These are phyloP conservation scores for Eupeodes latifasciatus DNA, from an alignment of 2,888 invertebrate species.

Conservation along the genomic window DNA sequence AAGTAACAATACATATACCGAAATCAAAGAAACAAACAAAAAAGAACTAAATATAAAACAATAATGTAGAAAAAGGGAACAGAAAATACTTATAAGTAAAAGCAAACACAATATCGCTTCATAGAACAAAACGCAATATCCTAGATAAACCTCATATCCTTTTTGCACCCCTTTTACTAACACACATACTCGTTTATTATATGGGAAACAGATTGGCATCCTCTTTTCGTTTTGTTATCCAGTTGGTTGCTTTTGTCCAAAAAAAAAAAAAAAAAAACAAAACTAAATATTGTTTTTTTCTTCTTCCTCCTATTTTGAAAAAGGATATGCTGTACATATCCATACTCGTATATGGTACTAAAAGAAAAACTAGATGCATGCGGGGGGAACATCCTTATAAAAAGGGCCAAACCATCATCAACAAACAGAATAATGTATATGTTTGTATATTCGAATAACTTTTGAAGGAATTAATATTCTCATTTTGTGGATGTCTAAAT, in stretches of 20 bases:
- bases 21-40: constrained; percentile 27
- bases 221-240: constrained; percentile 40
- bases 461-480: constrained; percentile 37
- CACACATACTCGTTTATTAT: background rate
- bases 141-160: constrained; percentile 47
- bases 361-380: constrained; percentile 18
- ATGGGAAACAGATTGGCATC: constrained; percentile 57
- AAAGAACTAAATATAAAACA: background rate
- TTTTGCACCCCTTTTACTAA: background rate
- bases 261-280: constrained; percentile 59
- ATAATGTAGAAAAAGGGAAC: constrained; percentile 41
- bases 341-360: background rate
- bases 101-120: constrained; percentile 73
- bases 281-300: constrained; percentile 63
- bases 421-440: background rate
- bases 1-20: constrained; percentile 59
- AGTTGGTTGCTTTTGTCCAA: constrained; percentile 67
- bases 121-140: constrained; percentile 72
- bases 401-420: constrained; percentile 4
- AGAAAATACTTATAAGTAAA: constrained; percentile 69
- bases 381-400: constrained; percentile 39
- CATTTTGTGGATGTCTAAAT: constrained; percentile 12
- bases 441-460: constrained; percentile 9
- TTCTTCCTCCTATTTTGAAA: background rate
- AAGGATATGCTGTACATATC: constrained; percentile 10